phyloP scores from a whole-genome alignment of 2,888 invertebrate species.

The Chouioia cunea region DNA sequence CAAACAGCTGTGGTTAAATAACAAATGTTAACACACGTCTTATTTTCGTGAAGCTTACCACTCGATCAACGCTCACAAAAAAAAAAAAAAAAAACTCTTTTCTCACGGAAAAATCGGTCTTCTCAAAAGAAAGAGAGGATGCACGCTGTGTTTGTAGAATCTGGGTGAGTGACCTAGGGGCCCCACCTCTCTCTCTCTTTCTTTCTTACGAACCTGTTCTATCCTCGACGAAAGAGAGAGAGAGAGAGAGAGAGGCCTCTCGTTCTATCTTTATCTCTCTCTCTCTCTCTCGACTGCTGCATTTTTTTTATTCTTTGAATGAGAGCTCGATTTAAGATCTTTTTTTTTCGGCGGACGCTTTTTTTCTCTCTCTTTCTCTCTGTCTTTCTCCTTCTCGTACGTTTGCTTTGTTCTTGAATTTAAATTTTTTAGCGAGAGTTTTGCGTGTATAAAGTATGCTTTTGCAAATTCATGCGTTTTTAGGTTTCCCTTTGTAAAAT shows the following conservation, averaged over 20 bases:
- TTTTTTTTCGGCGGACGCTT: background rate
- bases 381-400: constrained; percentile 32
- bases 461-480: constrained; percentile 20
- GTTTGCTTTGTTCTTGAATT: too few relatives aligned
- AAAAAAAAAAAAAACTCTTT: constrained; percentile 3
- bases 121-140: constrained; percentile 47
- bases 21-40: too few relatives aligned
- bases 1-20: too few relatives aligned
- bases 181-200: constrained; percentile 52
- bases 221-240: too few relatives aligned
- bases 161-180: constrained; percentile 67
- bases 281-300: constrained; percentile 17
- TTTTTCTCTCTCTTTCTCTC: constrained; percentile 44
- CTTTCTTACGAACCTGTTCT: constrained; percentile 29
- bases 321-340: too few relatives aligned
- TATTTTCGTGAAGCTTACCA: too few relatives aligned
- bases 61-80: too few relatives aligned
- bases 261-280: constrained; percentile 33
- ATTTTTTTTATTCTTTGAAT: background rate
- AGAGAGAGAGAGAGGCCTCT: background rate
- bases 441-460: too few relatives aligned
- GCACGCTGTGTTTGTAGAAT: constrained; percentile 60
- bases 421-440: too few relatives aligned
- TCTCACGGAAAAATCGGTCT: constrained; percentile 21
- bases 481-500: constrained; percentile 23